phyloP scores from a whole-genome alignment of 2,797 vertebrate genomes.

The Artibeus jamaicensis region DNA sequence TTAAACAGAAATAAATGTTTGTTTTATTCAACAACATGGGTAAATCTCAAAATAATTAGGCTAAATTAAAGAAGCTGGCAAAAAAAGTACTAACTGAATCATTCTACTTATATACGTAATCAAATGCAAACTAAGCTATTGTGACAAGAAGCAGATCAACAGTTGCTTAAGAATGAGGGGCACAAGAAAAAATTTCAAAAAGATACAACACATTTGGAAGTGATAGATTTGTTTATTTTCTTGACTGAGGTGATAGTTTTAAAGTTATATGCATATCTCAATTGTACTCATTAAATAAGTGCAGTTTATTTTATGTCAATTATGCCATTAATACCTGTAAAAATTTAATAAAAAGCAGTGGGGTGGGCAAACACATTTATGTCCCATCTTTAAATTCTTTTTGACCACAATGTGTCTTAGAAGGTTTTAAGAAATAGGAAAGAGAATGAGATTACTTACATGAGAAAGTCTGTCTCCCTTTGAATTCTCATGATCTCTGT shows the following conservation, averaged over 20 bases:
- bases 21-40: background rate
- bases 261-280: background rate
- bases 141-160: background rate
- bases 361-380: background rate
- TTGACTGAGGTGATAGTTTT: background rate
- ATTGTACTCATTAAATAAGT: background rate
- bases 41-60: background rate
- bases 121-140: background rate
- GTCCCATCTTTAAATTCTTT: background rate
- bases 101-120: background rate
- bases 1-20: background rate
- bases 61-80: background rate
- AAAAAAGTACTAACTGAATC: background rate
- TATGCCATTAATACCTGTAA: background rate
- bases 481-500: constrained; percentile 83
- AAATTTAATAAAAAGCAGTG: background rate
- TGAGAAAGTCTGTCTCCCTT: constrained; percentile 85
- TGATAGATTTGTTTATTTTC: background rate
- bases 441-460: constrained; percentile 80
- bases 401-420: background rate
- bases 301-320: background rate
- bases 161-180: background rate
- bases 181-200: background rate
- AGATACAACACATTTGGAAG: background rate
- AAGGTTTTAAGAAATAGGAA: background rate